These are phyloP conservation scores for Bungarus multicinctus DNA, from an alignment of 2,113 vertebrate species.

Conservation along the genomic window DNA sequence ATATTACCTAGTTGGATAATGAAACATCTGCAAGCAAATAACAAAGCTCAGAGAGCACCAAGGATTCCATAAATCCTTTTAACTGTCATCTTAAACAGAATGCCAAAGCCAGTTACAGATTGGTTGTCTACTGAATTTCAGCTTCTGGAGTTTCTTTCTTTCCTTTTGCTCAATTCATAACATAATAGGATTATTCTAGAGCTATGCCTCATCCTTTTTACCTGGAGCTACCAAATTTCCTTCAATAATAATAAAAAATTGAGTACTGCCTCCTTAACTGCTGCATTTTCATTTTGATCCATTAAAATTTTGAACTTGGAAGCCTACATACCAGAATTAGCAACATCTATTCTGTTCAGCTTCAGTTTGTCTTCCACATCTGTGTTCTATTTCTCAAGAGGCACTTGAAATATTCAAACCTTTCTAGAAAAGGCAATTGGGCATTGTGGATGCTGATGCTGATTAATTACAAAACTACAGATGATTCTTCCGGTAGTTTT, in stretches of 20 bases:
- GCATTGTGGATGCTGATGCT: not conserved
- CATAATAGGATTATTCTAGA: not conserved
- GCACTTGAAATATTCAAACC: not conserved
- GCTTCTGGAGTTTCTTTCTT: not conserved
- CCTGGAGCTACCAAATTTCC: not conserved
- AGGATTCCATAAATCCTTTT: not conserved
- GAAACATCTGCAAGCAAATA: not conserved
- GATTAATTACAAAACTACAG: not conserved
- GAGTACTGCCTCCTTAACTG: not conserved
- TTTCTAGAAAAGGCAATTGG: not conserved
- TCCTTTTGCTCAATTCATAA: not conserved
- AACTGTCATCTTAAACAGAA: not conserved
- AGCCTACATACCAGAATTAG: not conserved
- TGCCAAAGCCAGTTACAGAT: not conserved
- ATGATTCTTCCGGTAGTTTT: not conserved
- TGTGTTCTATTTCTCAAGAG: not conserved
- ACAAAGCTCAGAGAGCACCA: not conserved
- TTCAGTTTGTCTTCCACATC: not conserved
- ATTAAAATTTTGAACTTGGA: not conserved
- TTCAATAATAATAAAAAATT: not conserved
- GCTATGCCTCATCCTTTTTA: not conserved
- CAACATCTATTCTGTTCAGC: not conserved
- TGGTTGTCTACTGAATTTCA: not conserved
- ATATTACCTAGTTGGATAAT: not conserved
- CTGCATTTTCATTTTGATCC: not conserved